Conservation (phyloP, 2,113 vertebrate genomes). For the Alectura lathami region DNA sequence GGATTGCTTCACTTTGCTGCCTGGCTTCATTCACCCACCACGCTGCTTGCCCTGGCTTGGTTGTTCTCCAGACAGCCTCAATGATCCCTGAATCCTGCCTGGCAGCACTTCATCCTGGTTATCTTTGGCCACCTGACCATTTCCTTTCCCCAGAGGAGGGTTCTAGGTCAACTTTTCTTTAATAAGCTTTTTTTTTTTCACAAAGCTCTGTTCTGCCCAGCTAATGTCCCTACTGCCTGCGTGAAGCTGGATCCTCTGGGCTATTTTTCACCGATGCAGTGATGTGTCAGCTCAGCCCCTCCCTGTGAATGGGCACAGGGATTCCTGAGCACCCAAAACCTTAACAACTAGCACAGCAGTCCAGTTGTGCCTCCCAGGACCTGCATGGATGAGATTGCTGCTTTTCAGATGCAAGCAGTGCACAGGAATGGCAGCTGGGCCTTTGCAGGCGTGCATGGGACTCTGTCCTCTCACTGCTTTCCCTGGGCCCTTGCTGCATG, state of each 20-base stretch:
- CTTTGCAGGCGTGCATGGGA: rapidly evolving
- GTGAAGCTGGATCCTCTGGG: not conserved
- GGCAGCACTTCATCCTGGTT: not conserved
- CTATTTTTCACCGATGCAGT: not conserved
- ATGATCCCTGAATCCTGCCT: not conserved
- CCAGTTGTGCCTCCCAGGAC: not conserved
- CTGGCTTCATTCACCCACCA: not conserved
- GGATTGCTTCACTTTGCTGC: not conserved
- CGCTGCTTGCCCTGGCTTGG: not conserved
- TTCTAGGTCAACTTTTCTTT: not conserved
- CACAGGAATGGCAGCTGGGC: not conserved
- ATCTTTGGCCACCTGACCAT: not conserved
- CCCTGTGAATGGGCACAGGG: not conserved
- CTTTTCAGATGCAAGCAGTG: not conserved
- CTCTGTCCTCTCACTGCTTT: not conserved
- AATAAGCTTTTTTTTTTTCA: not conserved
- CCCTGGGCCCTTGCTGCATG: not conserved
- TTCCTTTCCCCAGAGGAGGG: not conserved
- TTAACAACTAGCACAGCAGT: not conserved
- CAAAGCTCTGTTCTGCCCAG: not conserved
- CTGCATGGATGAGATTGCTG: not conserved
- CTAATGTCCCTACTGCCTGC: not conserved
- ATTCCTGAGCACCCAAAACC: not conserved
- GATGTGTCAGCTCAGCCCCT: not conserved
- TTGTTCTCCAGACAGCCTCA: not conserved